Evolutionary conservation across 2,797 vertebrate species (phyloP).

Genomic region (Pyrrhura leucotis): DNA sequence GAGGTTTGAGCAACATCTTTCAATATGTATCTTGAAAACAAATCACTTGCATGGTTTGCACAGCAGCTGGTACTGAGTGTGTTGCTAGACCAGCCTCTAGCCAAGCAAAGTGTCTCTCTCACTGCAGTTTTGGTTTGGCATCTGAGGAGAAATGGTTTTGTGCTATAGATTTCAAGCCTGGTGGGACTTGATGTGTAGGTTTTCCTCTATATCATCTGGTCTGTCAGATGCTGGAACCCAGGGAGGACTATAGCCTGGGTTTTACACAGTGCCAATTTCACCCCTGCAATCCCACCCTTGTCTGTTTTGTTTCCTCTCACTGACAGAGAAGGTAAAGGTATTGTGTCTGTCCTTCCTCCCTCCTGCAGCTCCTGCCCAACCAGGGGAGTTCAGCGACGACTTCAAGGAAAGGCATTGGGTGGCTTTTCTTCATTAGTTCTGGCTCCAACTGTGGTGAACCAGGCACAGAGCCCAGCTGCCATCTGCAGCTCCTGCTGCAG

Average conservation of each 20-base stretch:
- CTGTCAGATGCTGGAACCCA: background rate
- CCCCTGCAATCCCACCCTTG: background rate
- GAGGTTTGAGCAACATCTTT: background rate
- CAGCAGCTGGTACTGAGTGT: accelerated
- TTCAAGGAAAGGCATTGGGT: background rate
- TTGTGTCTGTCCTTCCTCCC: background rate
- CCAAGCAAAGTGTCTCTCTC: background rate
- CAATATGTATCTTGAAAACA: background rate
- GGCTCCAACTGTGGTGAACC: background rate
- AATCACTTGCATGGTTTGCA: background rate
- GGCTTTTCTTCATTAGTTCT: background rate
- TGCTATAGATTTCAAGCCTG: background rate
- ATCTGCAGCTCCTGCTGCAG: background rate
- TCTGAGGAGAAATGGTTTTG: background rate
- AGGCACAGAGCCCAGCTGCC: background rate
- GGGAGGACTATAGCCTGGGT: background rate
- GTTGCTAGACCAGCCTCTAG: background rate
- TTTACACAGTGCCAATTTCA: background rate
- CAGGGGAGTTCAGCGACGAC: background rate
- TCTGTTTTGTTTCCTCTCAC: background rate
- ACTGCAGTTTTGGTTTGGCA: background rate
- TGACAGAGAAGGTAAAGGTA: background rate
- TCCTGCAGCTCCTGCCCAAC: background rate
- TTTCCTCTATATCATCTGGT: background rate
- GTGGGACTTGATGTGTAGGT: background rate